Base-by-base conservation (phyloP, 2,797 vertebrate species). In the Gambusia yucatana region DNA sequence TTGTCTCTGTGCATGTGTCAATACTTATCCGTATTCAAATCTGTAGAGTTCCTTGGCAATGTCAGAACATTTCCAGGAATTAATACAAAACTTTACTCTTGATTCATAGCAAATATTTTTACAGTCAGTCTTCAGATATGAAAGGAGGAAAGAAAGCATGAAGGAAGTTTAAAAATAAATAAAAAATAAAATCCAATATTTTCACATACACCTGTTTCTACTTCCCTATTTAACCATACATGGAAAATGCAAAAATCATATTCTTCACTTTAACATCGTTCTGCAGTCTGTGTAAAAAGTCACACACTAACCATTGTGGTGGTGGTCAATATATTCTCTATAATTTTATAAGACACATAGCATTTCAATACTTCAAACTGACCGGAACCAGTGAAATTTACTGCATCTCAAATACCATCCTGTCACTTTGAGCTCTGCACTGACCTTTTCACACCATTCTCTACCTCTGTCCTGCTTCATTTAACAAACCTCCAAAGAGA, bases 371-470 rank as follows among this genome's bases (percentile, higher is more conserved):
- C 61, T 77, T 80, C 22, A 9, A 80, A 84, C 22, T 67, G 72
- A 87, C 67, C 28, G 25, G 78, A 87, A 76, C 63, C 33, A 79
- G 63, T 70, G 72, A 71, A 82, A 77, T 78, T 48, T n/a, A 47
- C 79, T 52, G 41, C 79, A 83, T 61, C 82, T 91, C 74, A 87
- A 91, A 92, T 90, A 85, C 81, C 91, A 88, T 13, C 81, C 80
- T 88, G 85, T 88, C 87, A 87, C 85, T 85, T 43, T 84, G 67
- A 90, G 85, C 84, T 81, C 84, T 71, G 61, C 50, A 1, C 73
- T 94, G 94, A 94, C 93, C 93, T 94, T 93, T 93, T 93, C 87
- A 82, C 86, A 90, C 65, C 82, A 89, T 91, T 84, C 74, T 83
- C 88, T 84, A 65, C 92, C 87, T 79, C 81, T 82, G 85, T 77